A percentile compares a stretch with the other conserved stretches of the same genome.
phyloP scores from a whole-genome alignment of 1,140 invertebrate genomes.

The Euschistus heros region DNA sequence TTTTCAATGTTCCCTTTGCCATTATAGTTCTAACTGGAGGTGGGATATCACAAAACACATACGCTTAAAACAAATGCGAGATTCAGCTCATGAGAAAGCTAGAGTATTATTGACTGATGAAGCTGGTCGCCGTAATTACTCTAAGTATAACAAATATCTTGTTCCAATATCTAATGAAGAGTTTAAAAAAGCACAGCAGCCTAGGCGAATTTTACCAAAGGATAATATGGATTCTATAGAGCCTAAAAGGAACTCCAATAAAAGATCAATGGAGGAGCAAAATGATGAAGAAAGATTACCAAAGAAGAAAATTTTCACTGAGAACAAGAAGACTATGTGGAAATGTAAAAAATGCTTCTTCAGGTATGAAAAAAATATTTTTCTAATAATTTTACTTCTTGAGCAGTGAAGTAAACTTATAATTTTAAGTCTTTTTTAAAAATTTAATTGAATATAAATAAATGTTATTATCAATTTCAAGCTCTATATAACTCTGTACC shows the following conservation, averaged over 20 bases:
- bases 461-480: too few relatives aligned
- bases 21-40: slow-evolving; percentile 86
- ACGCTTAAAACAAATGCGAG: slow-evolving; percentile 70
- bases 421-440: too few relatives aligned
- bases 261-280: not conserved
- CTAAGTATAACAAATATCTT: slow-evolving; percentile 82
- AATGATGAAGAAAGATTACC: slow-evolving; percentile 27
- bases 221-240: slow-evolving; percentile 23
- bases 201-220: slow-evolving; percentile 20
- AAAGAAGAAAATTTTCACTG: slow-evolving; percentile 29
- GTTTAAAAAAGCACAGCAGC: slow-evolving; percentile 19
- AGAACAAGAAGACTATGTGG: slow-evolving; percentile 50
- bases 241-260: slow-evolving; percentile 13
- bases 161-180: slow-evolving; percentile 37
- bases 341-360: slow-evolving; percentile 79
- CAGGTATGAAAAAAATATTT: slow-evolving; percentile 46
- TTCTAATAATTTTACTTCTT: too few relatives aligned
- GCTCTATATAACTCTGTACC: too few relatives aligned
- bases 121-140: slow-evolving; percentile 79
- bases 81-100: slow-evolving; percentile 62
- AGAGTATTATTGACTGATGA: slow-evolving; percentile 83
- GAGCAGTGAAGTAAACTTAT: too few relatives aligned
- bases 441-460: too few relatives aligned
- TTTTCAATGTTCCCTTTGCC: slow-evolving; percentile 88
- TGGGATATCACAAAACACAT: slow-evolving; percentile 96